A percentile compares a stretch with the other conserved stretches of the same genome.
Evolutionary conservation across 2,113 vertebrate species (phyloP).

Genomic region (Limanda limanda): DNA sequence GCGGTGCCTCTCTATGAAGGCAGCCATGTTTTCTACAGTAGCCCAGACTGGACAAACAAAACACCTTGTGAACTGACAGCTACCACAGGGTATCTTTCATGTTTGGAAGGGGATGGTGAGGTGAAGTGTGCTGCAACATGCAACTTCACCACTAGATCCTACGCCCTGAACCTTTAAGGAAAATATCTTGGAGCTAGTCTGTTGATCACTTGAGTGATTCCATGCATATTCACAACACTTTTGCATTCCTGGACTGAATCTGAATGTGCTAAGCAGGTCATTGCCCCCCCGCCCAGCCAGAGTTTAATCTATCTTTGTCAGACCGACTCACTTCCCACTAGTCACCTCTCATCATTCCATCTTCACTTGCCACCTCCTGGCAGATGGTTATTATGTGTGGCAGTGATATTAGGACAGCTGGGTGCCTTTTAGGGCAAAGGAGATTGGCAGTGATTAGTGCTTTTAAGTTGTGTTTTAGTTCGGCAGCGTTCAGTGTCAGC

Average conservation of each 20-base stretch:
- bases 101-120: no score
- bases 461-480: conserved; percentile 52
- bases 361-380: conserved; percentile 50
- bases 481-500: conserved; percentile 25
- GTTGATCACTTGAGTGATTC: not conserved
- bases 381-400: conserved; percentile 65
- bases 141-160: no score
- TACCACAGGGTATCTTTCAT: no score
- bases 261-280: conserved; percentile 6
- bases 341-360: conserved; percentile 58
- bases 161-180: no score
- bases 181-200: not conserved
- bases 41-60: no score
- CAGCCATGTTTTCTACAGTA: no score
- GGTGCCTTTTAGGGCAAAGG: conserved; percentile 44
- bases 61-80: no score
- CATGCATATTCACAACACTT: not conserved
- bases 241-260: conserved; percentile 3
- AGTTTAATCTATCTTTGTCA: conserved; percentile 53
- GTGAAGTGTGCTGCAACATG: no score
- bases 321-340: conserved; percentile 49
- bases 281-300: conserved; percentile 43
- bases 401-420: conserved; percentile 58
- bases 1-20: no score
- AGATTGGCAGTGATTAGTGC: conserved; percentile 64